A percentile compares a stretch with the other conserved stretches of the same genome.
These are phyloP conservation scores for Microplitis deprimator DNA, from an alignment of 2,888 invertebrate species.

Conservation along the genomic window DNA sequence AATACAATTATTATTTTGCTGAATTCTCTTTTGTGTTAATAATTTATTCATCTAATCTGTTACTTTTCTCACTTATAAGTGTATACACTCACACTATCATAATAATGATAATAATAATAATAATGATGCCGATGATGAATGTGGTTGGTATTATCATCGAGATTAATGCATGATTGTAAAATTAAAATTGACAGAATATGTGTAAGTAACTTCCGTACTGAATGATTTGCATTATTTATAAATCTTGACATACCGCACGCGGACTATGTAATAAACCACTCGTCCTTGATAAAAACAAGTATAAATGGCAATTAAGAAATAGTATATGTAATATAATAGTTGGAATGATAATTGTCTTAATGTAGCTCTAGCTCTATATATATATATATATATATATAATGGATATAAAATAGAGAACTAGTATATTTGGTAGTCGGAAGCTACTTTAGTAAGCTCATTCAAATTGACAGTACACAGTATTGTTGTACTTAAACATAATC, in stretches of 20 bases:
- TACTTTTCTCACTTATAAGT: neutral
- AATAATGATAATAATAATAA: neutral
- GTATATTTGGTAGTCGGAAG: slow-evolving; percentile 3
- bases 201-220: neutral
- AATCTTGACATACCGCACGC: neutral
- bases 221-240: neutral
- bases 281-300: slow-evolving; percentile 14
- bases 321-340: neutral
- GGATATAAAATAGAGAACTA: neutral
- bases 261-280: neutral
- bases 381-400: neutral
- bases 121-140: neutral
- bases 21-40: neutral
- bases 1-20: neutral
- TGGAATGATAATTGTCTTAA: neutral
- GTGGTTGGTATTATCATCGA: neutral
- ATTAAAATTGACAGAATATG: neutral
- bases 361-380: neutral
- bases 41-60: neutral
- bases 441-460: slow-evolving; percentile 8
- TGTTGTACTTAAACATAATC: neutral
- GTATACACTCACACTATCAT: neutral
- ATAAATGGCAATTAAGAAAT: neutral
- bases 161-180: slow-evolving; percentile 5
- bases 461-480: slow-evolving; percentile 12